Evolutionary conservation across 1,140 invertebrate genomes (phyloP).

Genomic region (Phymorhynchus buccinoides): DNA sequence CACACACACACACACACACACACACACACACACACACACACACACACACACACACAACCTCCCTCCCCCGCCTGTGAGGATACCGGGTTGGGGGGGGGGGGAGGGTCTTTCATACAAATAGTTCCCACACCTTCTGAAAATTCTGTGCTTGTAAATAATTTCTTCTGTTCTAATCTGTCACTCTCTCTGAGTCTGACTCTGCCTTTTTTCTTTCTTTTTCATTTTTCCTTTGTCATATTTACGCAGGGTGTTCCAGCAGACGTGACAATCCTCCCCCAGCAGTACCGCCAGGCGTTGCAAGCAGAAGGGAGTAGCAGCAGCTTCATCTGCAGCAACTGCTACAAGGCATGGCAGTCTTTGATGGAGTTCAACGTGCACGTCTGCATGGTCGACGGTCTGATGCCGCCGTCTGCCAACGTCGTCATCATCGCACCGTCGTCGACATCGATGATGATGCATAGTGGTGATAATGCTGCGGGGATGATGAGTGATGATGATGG

Average conservation of each 20-base stretch:
- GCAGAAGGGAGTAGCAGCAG: not conserved
- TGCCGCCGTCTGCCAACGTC: not conserved
- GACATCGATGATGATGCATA: not conserved
- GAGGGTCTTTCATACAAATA: too few species aligned
- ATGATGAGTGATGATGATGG: not conserved
- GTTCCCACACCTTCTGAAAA: not conserved
- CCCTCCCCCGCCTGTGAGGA: too few species aligned
- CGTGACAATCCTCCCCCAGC: not conserved
- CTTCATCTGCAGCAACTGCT: conserved; percentile 33
- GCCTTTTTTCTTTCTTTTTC: too few species aligned
- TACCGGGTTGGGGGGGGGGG: too few species aligned
- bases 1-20: too few species aligned
- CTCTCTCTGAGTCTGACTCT: too few species aligned
- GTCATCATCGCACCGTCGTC: not conserved
- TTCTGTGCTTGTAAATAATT: not conserved
- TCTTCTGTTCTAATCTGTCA: too few species aligned
- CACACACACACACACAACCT: too few species aligned
- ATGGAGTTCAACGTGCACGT: conserved; percentile 35
- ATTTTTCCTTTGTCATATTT: not conserved
- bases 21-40: too few species aligned
- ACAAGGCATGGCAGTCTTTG: not conserved
- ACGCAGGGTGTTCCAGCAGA: not conserved
- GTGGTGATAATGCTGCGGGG: not conserved
- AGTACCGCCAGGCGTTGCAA: conserved; percentile 8
- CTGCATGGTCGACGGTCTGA: not conserved